A percentile compares a stretch with the other conserved stretches of the same genome.
phyloP scores from a whole-genome alignment of 2,113 vertebrate genomes.

The Paramisgurnus dabryanus region DNA sequence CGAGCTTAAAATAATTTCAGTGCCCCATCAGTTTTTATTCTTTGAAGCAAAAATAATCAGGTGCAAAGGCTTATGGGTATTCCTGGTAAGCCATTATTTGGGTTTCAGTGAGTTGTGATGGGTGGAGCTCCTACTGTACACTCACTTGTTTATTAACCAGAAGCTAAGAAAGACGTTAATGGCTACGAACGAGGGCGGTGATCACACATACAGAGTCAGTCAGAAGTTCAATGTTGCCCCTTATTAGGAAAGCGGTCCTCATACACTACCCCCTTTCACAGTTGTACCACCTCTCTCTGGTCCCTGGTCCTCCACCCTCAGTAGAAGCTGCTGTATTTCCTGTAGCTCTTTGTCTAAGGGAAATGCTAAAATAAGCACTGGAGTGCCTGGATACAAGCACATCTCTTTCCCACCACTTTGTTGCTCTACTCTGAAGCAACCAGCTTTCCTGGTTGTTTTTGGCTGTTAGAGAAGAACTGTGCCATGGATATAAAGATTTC shows the following conservation, averaged over 20 bases:
- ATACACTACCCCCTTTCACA: conserved; percentile 12
- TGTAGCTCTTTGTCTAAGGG: conserved; percentile 67
- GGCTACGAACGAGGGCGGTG: no score
- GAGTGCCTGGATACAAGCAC: conserved; percentile 50
- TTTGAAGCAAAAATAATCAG: no score
- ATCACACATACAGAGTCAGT: background rate
- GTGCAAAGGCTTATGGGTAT: no score
- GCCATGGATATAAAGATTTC: conserved; percentile 33
- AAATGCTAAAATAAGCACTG: conserved; percentile 68
- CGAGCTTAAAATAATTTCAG: no score
- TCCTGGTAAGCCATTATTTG: no score
- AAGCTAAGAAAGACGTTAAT: no score
- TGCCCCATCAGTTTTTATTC: no score
- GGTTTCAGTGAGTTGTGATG: no score
- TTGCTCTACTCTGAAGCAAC: conserved; percentile 26
- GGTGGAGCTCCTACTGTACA: no score
- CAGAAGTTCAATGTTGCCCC: conserved; percentile 5
- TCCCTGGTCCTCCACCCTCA: conserved; percentile 60
- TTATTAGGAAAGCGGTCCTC: background rate
- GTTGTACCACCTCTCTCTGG: conserved; percentile 36
- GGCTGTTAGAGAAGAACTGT: background rate
- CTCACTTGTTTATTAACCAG: no score
- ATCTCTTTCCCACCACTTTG: conserved; percentile 45
- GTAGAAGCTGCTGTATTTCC: conserved; percentile 68
- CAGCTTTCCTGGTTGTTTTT: background rate